These are phyloP conservation scores for Bos indicus DNA, from an alignment of 2,113 vertebrate genomes.

Conservation along the genomic window DNA sequence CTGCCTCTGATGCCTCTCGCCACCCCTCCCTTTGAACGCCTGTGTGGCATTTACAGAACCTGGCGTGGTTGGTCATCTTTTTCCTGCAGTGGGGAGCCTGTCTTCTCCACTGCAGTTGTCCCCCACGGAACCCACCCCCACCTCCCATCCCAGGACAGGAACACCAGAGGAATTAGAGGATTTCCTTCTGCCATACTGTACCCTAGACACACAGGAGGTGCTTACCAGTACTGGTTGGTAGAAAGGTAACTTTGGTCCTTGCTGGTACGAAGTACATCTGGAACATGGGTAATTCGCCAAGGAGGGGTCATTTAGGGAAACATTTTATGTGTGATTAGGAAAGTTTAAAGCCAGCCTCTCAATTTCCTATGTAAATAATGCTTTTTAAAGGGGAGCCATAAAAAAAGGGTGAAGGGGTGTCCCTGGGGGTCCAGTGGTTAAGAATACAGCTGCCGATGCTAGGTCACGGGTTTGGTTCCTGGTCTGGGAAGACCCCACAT, in stretches of 20 bases:
- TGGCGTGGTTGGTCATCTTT: not conserved
- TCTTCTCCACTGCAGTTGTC: not conserved
- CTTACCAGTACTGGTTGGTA: not conserved
- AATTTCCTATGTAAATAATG: not conserved
- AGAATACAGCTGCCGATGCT: not conserved
- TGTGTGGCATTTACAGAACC: not conserved
- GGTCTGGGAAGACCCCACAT: not conserved
- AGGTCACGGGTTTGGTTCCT: not conserved
- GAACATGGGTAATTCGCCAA: not conserved
- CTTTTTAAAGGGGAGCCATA: not conserved
- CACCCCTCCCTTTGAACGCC: not conserved
- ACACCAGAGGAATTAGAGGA: not conserved
- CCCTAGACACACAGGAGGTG: not conserved
- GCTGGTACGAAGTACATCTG: not conserved
- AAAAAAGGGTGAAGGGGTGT: not conserved
- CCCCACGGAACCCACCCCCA: accelerated
- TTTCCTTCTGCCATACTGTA: not conserved
- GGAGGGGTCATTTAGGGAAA: not conserved
- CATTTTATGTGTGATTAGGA: not conserved
- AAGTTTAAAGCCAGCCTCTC: not conserved
- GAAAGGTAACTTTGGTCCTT: not conserved
- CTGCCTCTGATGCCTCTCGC: not conserved
- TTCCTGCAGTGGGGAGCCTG: not conserved
- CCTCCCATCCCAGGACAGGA: not conserved
- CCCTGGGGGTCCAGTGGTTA: not conserved